Conservation (phyloP, 2,797 vertebrate genomes). For the Enteromius thamalakanensis region DNA sequence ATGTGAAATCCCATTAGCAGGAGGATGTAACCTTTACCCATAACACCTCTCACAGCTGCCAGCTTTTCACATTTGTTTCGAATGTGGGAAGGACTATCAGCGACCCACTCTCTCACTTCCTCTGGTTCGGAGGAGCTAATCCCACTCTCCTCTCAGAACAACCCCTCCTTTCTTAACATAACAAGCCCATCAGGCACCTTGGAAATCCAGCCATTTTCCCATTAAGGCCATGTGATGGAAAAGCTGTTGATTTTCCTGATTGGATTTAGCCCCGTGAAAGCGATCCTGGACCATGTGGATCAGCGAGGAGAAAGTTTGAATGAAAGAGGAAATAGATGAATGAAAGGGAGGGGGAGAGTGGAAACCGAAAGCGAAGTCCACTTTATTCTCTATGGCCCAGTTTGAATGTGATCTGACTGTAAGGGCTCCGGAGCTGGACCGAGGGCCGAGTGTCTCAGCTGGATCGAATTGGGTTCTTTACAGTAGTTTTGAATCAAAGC, state of each 20-base stretch:
- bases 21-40: constrained; percentile 67
- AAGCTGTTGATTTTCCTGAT: constrained; percentile 77
- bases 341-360: constrained; percentile 17
- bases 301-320: constrained; percentile 41
- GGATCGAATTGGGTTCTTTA: constrained; percentile 19
- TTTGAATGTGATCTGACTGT: constrained; percentile 31
- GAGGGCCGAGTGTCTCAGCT: not conserved
- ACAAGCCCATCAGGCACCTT: constrained; percentile 73
- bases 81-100: constrained; percentile 41
- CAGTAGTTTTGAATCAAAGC: constrained; percentile 33
- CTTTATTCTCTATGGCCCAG: constrained; percentile 32
- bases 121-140: constrained; percentile 72
- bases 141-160: constrained; percentile 77
- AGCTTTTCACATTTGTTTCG: constrained; percentile 59
- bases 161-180: constrained; percentile 76
- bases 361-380: constrained; percentile 39
- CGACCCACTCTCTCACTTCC: constrained; percentile 64
- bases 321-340: constrained; percentile 42
- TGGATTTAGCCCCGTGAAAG: constrained; percentile 78
- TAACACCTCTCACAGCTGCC: constrained; percentile 51
- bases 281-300: constrained; percentile 60
- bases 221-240: constrained; percentile 71
- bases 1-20: constrained; percentile 67
- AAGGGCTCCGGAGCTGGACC: constrained; percentile 20
- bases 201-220: constrained; percentile 73